Base-by-base conservation (phyloP, 1,140 invertebrate genomes). In the Pachypsylla venusta region DNA sequence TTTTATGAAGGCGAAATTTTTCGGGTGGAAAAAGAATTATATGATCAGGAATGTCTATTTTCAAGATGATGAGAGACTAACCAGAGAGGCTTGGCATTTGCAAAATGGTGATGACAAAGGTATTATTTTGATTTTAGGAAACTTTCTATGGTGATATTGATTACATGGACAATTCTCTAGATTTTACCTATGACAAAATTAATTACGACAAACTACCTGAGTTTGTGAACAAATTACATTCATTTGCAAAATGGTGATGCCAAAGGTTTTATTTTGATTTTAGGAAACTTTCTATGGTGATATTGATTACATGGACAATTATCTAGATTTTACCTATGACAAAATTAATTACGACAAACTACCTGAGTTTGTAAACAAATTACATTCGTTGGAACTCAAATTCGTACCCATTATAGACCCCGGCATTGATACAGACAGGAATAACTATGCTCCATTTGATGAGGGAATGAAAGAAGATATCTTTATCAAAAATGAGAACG, bases 301-400 rank as follows among this genome's bases (percentile, higher is more conserved):
- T 72, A 80, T 94, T 61, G 91, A 95, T 72, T 93, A 94, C 68
- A 94, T 94, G 90, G 73, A 84, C 14, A 77, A 81, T 53, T 77
- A 76, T 56, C 89, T 87, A 67, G 89, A 91, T 72, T 95, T 95
- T 68, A 93, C 89, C 0, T 81, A 84, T 16, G 30, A 35, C 30
- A 35, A 35, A 35, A 16, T 35, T 16, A 35, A 35, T 16, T 35
- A 35, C 16, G 30, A 10, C 10, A 35, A 35, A 12, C 30, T 35
- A 35, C 30, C 30, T 16, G 10, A 35, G 30, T 35, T 35, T 16
- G 16, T 35, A 10, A 16, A 35, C 30, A 35, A 10, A 10, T 16
- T 35, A 12, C 30, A 35, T 16, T 35, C 30, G 10, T 12, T 35
- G 30, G 30, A 16, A 10, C 10, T 87, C 83, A 82, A 85, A 66